phyloP scores from a whole-genome alignment of 1,140 invertebrate species.

The Branchinecta lynchi region DNA sequence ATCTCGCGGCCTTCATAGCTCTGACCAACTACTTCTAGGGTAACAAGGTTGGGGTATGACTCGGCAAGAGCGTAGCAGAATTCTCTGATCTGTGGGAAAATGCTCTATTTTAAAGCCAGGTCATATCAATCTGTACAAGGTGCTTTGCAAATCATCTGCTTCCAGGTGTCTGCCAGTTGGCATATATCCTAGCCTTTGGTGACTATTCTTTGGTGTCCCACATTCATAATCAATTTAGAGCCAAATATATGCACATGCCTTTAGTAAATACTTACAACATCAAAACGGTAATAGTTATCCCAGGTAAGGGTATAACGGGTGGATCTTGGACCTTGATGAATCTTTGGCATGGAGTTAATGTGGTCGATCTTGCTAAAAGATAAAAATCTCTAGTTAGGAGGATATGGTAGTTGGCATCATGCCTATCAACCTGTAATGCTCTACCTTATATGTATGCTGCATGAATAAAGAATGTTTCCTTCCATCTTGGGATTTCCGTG shows the following conservation, averaged over 20 bases:
- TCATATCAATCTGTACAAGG: too few species aligned
- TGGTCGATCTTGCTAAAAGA: conserved; percentile 1
- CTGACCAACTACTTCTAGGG: conserved; percentile 36
- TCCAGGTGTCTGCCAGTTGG: too few species aligned
- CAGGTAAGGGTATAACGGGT: conserved; percentile 20
- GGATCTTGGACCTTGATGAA: conserved; percentile 15
- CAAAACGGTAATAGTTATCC: conserved; percentile 23
- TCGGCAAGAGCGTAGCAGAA: conserved; percentile 33
- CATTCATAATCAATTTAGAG: too few species aligned
- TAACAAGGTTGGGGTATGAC: conserved; percentile 33
- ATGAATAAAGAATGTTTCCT: too few species aligned
- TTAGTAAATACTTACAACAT: conserved; percentile 20
- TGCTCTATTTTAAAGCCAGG: neutral
- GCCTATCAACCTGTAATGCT: too few species aligned
- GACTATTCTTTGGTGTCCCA: too few species aligned
- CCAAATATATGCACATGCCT: too few species aligned
- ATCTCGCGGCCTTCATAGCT: conserved; percentile 43
- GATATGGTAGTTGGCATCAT: too few species aligned
- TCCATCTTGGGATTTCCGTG: too few species aligned
- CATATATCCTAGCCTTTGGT: too few species aligned
- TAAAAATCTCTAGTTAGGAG: neutral
- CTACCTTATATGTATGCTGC: too few species aligned
- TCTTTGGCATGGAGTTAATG: neutral
- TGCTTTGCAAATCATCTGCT: too few species aligned
- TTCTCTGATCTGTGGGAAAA: conserved; percentile 31